phyloP scores from a whole-genome alignment of 2,797 vertebrate genomes.

The Enteromius mattozi region DNA sequence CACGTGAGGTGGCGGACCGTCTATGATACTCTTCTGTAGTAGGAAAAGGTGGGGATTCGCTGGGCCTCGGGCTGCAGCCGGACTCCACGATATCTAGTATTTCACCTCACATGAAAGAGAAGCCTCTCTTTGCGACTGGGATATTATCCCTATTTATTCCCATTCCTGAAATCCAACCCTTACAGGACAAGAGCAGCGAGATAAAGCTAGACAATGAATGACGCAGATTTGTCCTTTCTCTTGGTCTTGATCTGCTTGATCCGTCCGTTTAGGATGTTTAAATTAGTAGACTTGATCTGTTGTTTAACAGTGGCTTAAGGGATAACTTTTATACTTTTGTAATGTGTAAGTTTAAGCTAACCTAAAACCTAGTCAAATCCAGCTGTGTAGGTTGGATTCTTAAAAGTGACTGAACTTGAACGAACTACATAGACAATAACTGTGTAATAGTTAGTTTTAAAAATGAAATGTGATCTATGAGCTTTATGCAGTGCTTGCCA shows the following conservation, averaged over 20 bases:
- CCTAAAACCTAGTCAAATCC: background rate
- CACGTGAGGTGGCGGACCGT: slow-evolving; percentile 16
- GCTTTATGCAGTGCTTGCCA: background rate
- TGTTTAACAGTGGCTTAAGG: background rate
- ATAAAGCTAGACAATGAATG: slow-evolving; percentile 38
- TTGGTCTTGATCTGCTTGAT: background rate
- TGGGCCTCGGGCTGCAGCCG: background rate
- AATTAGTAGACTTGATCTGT: background rate
- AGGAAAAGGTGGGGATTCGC: slow-evolving; percentile 12
- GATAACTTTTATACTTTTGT: background rate
- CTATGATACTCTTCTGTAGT: slow-evolving; percentile 2
- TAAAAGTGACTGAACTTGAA: background rate
- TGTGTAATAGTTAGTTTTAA: background rate
- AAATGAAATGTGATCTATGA: background rate
- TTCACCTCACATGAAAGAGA: slow-evolving; percentile 46
- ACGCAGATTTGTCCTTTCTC: slow-evolving; percentile 28
- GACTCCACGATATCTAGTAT: slow-evolving; percentile 19
- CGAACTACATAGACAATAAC: background rate
- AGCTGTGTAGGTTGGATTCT: background rate
- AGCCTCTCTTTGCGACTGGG: slow-evolving; percentile 15
- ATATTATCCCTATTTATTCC: slow-evolving; percentile 44
- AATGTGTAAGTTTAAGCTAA: background rate
- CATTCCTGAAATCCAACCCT: slow-evolving; percentile 32
- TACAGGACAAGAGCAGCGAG: slow-evolving; percentile 13
- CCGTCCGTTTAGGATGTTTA: background rate